phyloP scores from a whole-genome alignment of 2,888 invertebrate genomes.

The Plebejus anna region DNA sequence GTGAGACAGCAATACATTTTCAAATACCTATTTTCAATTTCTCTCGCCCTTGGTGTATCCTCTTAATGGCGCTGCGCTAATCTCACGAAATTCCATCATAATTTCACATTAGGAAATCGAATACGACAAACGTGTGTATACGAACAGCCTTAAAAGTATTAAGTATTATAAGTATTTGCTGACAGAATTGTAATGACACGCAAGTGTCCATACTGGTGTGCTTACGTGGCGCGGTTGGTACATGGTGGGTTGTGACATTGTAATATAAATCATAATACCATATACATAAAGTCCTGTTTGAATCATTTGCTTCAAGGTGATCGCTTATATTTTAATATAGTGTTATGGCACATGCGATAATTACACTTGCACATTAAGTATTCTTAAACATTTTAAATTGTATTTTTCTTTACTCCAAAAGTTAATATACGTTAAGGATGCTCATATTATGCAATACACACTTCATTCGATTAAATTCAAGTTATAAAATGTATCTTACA shows the following conservation, averaged over 20 bases:
- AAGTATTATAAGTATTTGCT: not conserved
- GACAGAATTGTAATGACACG: not conserved
- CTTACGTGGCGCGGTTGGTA: constrained; percentile 26
- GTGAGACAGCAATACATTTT: no score
- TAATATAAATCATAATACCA: constrained; percentile 35
- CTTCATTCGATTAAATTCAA: no score
- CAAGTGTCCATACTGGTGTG: constrained; percentile 9
- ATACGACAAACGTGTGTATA: no score
- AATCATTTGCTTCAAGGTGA: constrained; percentile 32
- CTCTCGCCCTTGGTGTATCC: no score
- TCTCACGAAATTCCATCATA: no score
- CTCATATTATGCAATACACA: no score
- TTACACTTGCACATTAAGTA: not conserved
- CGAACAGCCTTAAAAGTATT: not conserved
- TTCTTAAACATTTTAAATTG: not conserved
- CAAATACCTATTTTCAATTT: no score
- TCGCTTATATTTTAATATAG: constrained; percentile 19
- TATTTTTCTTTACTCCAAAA: no score
- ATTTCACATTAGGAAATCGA: no score
- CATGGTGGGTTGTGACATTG: constrained; percentile 39
- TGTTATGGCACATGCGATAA: constrained; percentile 29
- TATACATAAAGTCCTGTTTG: constrained; percentile 36
- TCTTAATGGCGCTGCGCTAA: no score
- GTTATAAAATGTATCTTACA: no score
- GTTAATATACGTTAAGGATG: no score